Evolutionary conservation across 2,113 vertebrate species (phyloP).

Genomic region (Dolichotis patagonum): DNA sequence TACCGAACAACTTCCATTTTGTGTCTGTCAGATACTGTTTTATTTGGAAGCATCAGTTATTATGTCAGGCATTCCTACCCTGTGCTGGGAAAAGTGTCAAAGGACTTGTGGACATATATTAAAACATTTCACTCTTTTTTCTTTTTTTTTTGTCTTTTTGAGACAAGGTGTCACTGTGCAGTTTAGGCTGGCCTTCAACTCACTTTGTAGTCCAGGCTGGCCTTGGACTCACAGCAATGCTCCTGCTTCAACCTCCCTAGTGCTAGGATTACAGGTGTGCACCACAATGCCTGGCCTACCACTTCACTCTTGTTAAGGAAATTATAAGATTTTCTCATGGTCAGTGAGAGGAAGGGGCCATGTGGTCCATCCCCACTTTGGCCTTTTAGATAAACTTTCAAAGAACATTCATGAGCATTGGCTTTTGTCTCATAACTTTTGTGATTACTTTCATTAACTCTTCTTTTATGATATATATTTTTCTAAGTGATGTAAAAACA

Average conservation of each 20-base stretch:
- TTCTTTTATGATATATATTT: background rate
- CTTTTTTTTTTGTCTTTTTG: background rate
- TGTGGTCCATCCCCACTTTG: rapidly evolving
- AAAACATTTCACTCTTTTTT: background rate
- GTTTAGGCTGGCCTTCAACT: background rate
- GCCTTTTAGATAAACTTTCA: background rate
- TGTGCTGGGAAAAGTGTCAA: background rate
- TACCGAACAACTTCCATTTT: background rate
- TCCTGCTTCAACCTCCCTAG: too few relatives aligned
- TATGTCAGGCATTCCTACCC: background rate
- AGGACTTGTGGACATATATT: background rate
- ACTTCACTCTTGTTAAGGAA: background rate
- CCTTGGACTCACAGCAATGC: background rate
- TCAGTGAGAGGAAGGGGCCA: background rate
- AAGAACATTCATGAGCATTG: background rate
- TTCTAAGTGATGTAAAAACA: background rate
- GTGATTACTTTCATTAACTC: background rate
- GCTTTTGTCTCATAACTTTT: background rate
- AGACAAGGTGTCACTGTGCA: background rate
- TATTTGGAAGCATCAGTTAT: background rate
- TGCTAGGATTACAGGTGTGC: background rate
- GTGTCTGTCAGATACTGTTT: background rate
- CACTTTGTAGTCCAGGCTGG: background rate
- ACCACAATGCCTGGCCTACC: background rate
- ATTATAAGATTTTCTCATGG: background rate